phyloP scores from a whole-genome alignment of 2,113 vertebrate species.

The Corydoras sp. region DNA sequence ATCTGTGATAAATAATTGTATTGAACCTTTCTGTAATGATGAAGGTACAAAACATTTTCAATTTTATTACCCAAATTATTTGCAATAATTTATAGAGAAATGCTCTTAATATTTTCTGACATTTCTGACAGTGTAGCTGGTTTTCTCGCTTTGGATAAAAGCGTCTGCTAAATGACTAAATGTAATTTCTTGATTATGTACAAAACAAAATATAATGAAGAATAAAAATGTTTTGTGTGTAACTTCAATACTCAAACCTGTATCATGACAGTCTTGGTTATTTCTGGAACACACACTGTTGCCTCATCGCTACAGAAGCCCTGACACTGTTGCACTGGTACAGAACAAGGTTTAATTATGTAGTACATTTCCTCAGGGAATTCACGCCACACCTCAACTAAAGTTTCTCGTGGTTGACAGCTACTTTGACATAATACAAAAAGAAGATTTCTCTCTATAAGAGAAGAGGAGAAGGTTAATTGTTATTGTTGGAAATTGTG shows the following conservation, averaged over 20 bases:
- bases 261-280: not conserved
- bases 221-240: not conserved
- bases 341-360: not conserved
- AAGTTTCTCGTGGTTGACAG: constrained; percentile 11
- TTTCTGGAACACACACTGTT: not conserved
- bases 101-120: too few species aligned
- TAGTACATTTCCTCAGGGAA: not conserved
- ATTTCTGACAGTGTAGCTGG: too few species aligned
- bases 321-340: constrained; percentile 7
- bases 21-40: too few species aligned
- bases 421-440: not conserved
- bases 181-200: not conserved
- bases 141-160: too few species aligned
- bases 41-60: too few species aligned
- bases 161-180: too few species aligned
- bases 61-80: too few species aligned
- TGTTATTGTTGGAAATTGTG: not conserved
- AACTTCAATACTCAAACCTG: constrained; percentile 7
- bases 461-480: not conserved
- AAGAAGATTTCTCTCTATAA: not conserved
- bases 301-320: constrained; percentile 8
- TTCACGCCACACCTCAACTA: constrained; percentile 10
- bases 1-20: too few species aligned
- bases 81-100: too few species aligned
- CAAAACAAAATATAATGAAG: too few species aligned